Evolutionary conservation across 1,140 invertebrate genomes (phyloP), one percentile per base, ranked within the genome.

Genomic region (Meloidogyne exigua): DNA sequence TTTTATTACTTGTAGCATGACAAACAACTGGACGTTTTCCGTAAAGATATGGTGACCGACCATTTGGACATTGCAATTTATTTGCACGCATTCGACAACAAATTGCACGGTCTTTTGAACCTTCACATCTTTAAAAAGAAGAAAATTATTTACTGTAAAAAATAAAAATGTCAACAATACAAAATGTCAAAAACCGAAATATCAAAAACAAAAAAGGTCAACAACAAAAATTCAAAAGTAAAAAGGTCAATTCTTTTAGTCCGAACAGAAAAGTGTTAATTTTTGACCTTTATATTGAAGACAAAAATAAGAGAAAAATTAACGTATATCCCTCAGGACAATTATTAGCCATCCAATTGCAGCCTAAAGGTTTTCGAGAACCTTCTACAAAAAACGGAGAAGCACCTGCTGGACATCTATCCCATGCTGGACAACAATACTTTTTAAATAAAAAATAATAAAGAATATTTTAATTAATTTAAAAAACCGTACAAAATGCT

Each of bases 281-380:
- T n/a, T n/a, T n/a, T n/a, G n/a, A n/a, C n/a, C n/a, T 32, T 7
- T 32, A 32, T 32, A 32, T 32, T 32, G 28, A 32, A 7, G 28
- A 32, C 7, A 32, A 32, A 32, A 2, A 32, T 32, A 32, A 7
- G 28, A 32, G 7, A 32, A 32, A 3, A 13, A 36, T 18, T 62
- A 63, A 83, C 84, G 75, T 83, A 68, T 87, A 87, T 77, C 85
- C 85, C n/a, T 79, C 76, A 57, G 85, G 85, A 42, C 85, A 86
- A 76, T 86, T 88, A 57, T 85, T 83, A 13, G 82, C 79, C 32
- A 85, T 77, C 70, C 85, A 82, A 76, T 81, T 81, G 75, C 85
- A 86, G 7, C 81, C 81, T 21, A 82, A 63, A 26, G 81, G 81
- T n/a, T 82, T 82, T 11, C 81, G 68, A 49, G 49, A 72, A 28